These are phyloP conservation scores for Cranoglanis bouderius DNA, from an alignment of 2,113 vertebrate genomes.

Conservation along the genomic window DNA sequence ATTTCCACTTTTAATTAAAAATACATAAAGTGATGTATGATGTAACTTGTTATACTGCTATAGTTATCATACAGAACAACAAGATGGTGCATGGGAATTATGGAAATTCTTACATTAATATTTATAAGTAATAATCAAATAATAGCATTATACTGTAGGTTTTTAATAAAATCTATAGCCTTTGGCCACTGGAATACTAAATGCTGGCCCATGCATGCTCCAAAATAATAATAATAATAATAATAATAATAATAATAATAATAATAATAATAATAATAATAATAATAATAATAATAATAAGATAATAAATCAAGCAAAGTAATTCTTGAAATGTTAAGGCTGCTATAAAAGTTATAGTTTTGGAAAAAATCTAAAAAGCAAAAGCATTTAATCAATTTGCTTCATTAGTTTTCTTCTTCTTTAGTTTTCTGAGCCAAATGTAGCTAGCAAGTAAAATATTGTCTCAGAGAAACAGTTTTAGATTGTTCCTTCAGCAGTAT, in stretches of 20 bases:
- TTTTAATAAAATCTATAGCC: background rate
- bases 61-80: background rate
- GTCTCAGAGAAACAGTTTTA: background rate
- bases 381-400: background rate
- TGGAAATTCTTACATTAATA: background rate
- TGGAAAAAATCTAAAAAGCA: background rate
- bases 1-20: background rate
- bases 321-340: background rate
- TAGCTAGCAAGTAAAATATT: background rate
- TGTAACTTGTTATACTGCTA: background rate
- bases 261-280: background rate
- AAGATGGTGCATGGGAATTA: background rate
- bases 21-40: background rate
- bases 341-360: background rate
- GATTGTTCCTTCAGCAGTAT: background rate
- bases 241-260: background rate
- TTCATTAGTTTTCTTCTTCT: background rate
- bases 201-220: background rate
- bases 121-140: slow-evolving; percentile 4
- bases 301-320: background rate
- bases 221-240: background rate
- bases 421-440: background rate
- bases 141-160: background rate
- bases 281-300: background rate
- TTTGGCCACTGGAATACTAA: background rate